These are phyloP conservation scores for Nesospiza acunhae DNA, from an alignment of 2,113 vertebrate species.

Conservation along the genomic window DNA sequence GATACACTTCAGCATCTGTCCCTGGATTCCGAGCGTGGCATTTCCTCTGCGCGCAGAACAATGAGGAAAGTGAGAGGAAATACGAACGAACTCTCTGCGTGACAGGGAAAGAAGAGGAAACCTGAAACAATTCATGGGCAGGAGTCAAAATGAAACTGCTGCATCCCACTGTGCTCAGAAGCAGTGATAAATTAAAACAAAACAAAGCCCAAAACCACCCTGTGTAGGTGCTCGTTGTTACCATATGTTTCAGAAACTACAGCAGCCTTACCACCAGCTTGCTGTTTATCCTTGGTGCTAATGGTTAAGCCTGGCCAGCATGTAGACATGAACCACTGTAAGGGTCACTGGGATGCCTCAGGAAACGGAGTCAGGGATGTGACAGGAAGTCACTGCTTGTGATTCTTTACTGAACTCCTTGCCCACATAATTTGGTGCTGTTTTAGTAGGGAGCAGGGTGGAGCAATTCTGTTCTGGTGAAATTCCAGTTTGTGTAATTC, in stretches of 20 bases:
- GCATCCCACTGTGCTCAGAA: background rate
- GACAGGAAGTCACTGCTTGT: background rate
- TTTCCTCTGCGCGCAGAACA: slow-evolving; percentile 69
- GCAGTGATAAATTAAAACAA: background rate
- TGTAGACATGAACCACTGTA: background rate
- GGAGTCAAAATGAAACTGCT: slow-evolving; percentile 7
- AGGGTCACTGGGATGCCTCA: background rate
- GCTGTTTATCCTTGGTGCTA: background rate
- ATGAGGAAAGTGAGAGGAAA: slow-evolving; percentile 67
- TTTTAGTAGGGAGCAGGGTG: background rate
- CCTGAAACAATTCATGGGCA: slow-evolving; percentile 38
- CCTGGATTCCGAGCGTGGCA: background rate
- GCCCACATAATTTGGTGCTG: background rate
- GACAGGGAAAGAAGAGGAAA: slow-evolving; percentile 37
- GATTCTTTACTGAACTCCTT: background rate
- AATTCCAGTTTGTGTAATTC: background rate
- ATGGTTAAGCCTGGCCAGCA: background rate
- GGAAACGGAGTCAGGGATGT: background rate
- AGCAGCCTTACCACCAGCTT: background rate
- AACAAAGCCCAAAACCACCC: background rate
- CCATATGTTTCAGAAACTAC: background rate
- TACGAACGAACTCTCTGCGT: slow-evolving; percentile 32
- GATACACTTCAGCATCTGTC: slow-evolving; percentile 11
- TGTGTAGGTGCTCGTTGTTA: background rate
- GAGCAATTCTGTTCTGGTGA: background rate